phyloP scores from a whole-genome alignment of 1,140 invertebrate genomes.

The Ips typographus region DNA sequence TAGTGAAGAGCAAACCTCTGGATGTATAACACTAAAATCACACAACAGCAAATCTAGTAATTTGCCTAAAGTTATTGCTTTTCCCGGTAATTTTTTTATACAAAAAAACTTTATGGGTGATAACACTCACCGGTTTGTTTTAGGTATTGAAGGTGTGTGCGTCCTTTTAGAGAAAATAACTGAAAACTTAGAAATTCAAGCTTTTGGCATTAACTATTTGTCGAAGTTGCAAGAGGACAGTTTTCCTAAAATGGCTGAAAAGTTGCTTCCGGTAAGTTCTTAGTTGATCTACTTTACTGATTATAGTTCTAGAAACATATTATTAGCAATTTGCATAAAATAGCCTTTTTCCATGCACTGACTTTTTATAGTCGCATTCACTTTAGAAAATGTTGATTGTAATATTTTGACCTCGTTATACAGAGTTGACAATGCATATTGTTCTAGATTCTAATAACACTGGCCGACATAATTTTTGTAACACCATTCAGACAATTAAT shows the following conservation, averaged over 20 bases:
- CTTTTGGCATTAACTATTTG: constrained; percentile 67
- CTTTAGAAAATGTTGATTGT: neutral
- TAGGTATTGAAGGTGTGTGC: constrained; percentile 77
- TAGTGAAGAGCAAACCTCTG: neutral
- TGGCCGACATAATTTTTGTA: too few relatives aligned
- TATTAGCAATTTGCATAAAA: too few relatives aligned
- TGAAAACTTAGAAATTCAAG: constrained; percentile 60
- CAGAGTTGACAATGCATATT: too few relatives aligned
- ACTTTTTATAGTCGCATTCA: neutral
- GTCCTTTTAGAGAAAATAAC: constrained; percentile 60
- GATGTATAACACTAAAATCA: neutral
- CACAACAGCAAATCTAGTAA: neutral
- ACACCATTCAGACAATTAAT: too few relatives aligned
- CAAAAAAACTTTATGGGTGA: neutral
- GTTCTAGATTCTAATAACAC: too few relatives aligned
- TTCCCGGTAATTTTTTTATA: constrained; percentile 7
- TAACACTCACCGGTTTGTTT: constrained; percentile 43
- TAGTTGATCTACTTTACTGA: neutral
- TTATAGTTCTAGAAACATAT: neutral
- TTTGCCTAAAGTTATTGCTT: constrained; percentile 3
- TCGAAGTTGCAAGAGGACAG: constrained; percentile 48
- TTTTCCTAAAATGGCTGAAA: constrained; percentile 49
- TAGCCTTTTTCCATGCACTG: neutral
- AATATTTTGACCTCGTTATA: too few relatives aligned
- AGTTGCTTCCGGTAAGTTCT: constrained; percentile 51